Evolutionary conservation across 2,113 vertebrate species (phyloP).

Genomic region (Pagrus major): DNA sequence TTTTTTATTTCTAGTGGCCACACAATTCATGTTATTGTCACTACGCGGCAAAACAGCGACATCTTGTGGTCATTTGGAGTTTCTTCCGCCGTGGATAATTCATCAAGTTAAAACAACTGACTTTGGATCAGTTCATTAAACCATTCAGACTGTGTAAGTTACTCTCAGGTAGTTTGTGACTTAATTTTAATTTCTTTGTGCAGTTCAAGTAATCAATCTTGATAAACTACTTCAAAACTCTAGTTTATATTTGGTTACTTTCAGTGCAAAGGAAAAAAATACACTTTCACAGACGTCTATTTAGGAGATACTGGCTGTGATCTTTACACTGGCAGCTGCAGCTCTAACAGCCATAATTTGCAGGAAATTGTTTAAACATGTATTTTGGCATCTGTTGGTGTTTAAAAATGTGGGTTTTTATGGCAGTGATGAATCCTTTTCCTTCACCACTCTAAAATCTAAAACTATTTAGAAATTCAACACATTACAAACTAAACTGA

Average conservation of each 20-base stretch:
- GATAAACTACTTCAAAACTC: no score
- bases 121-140: neutral
- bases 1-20: neutral
- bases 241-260: no score
- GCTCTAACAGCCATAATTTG: neutral
- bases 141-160: neutral
- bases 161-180: no score
- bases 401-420: neutral
- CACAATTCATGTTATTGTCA: neutral
- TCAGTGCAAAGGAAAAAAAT: no score
- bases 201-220: no score
- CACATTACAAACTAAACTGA: neutral
- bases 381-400: neutral
- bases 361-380: neutral
- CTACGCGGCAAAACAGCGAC: neutral
- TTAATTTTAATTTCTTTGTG: no score
- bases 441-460: neutral
- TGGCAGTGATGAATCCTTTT: neutral
- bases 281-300: no score
- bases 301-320: neutral
- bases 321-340: neutral
- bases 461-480: neutral
- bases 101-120: neutral
- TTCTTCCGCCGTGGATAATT: accelerated
- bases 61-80: neutral